Percentiles rank a stretch among this genome's conserved stretches.
Conservation (phyloP, 2,888 invertebrate genomes). For the Drosophila tanythrix region DNA sequence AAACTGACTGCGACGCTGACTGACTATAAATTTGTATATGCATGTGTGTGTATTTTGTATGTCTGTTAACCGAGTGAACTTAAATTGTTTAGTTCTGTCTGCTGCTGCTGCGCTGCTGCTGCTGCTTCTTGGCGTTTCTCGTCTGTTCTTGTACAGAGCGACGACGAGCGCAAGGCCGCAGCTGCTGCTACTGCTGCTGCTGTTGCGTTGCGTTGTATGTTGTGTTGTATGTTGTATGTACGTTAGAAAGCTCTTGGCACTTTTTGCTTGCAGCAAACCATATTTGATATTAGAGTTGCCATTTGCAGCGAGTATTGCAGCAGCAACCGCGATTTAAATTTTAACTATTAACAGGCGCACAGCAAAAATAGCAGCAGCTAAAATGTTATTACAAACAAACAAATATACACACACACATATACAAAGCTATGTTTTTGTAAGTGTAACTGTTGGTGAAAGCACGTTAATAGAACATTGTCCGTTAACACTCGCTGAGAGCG, state of each 20-base stretch:
- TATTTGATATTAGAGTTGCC: slow-evolving; percentile 22
- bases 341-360: slow-evolving; percentile 47
- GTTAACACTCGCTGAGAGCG: slow-evolving; percentile 47
- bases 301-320: slow-evolving; percentile 30
- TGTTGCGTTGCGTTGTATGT: slow-evolving; percentile 7
- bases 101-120: slow-evolving; percentile 30
- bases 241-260: slow-evolving; percentile 49
- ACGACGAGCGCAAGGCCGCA: slow-evolving; percentile 47
- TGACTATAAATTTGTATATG: slow-evolving; percentile 33
- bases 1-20: slow-evolving; percentile 35
- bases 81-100: slow-evolving; percentile 66
- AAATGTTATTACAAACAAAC: slow-evolving; percentile 2
- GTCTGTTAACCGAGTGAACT: slow-evolving; percentile 75
- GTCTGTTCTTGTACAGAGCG: slow-evolving; percentile 36
- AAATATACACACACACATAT: not conserved
- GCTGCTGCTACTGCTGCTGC: slow-evolving; percentile 29
- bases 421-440: not conserved
- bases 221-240: slow-evolving; percentile 25
- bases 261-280: slow-evolving; percentile 25
- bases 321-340: slow-evolving; percentile 26
- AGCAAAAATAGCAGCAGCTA: slow-evolving; percentile 18
- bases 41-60: slow-evolving; percentile 19
- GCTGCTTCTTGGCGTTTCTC: slow-evolving; percentile 48
- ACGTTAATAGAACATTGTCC: slow-evolving; percentile 55
- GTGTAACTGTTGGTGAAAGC: slow-evolving; percentile 44